Conservation (phyloP, 2,888 invertebrate species). For the Callimorpha dominula region DNA sequence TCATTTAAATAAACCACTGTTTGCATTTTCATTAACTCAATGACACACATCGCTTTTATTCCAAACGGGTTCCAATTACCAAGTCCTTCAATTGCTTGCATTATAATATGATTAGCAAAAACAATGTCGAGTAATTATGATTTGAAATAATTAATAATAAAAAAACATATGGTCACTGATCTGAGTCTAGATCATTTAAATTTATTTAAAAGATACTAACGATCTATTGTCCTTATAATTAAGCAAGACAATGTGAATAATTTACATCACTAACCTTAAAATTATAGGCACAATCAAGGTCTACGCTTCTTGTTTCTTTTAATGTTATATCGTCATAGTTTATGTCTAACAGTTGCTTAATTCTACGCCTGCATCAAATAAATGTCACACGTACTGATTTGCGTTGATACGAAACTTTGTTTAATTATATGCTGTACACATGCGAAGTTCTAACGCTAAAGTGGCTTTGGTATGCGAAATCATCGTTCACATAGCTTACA, state of each 20-base stretch:
- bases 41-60: slow-evolving; percentile 31
- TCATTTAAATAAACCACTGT: slow-evolving; percentile 37
- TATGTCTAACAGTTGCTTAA: slow-evolving; percentile 40
- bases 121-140: background rate
- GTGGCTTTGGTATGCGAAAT: background rate
- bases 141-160: background rate
- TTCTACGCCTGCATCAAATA: slow-evolving; percentile 53
- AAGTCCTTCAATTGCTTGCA: slow-evolving; percentile 19
- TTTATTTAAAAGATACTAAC: background rate
- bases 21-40: slow-evolving; percentile 43
- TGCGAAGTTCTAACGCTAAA: background rate
- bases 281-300: slow-evolving; percentile 56
- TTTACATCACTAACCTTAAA: slow-evolving; percentile 61
- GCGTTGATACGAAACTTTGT: slow-evolving; percentile 51
- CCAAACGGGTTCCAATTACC: slow-evolving; percentile 30
- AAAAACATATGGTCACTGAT: background rate
- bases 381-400: slow-evolving; percentile 58
- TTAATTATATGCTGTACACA: slow-evolving; percentile 30
- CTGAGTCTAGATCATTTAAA: background rate
- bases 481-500: background rate
- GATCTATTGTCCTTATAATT: slow-evolving; percentile 20
- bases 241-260: slow-evolving; percentile 49
- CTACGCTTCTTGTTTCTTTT: slow-evolving; percentile 53
- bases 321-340: slow-evolving; percentile 59
- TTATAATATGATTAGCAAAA: slow-evolving; percentile 26